phyloP scores from a whole-genome alignment of 2,888 invertebrate genomes.

The Pyrochroa serraticornis region DNA sequence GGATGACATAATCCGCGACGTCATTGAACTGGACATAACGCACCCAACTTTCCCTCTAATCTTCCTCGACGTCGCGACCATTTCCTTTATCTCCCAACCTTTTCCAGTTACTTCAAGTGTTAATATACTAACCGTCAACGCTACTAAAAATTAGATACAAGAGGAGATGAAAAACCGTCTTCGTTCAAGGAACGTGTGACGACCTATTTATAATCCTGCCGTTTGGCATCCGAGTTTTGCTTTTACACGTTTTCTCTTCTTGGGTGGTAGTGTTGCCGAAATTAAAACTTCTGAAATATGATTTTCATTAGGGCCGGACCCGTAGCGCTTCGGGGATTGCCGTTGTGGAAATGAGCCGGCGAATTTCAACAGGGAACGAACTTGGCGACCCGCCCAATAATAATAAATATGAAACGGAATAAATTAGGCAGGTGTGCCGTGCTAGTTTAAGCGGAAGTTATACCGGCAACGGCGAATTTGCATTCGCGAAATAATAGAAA shows the following conservation, averaged over 20 bases:
- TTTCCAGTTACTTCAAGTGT: conserved; percentile 10
- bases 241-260: too few species aligned
- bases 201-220: conserved; percentile 10
- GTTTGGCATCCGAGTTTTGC: too few species aligned
- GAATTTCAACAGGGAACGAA: conserved; percentile 14
- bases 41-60: conserved; percentile 36
- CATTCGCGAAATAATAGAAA: conserved; percentile 23
- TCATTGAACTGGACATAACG: conserved; percentile 44
- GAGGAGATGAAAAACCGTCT: neutral
- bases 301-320: conserved; percentile 24
- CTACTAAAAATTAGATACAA: conserved; percentile 15
- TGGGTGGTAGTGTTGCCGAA: conserved; percentile 4
- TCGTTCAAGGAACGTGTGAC: conserved; percentile 1
- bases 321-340: conserved; percentile 20
- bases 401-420: conserved; percentile 27
- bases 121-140: neutral
- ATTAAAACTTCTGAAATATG: conserved; percentile 26
- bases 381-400: conserved; percentile 21
- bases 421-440: conserved; percentile 36
- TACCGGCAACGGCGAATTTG: conserved; percentile 20
- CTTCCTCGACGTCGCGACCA: conserved; percentile 33
- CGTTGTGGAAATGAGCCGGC: conserved; percentile 17
- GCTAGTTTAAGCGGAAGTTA: conserved; percentile 19
- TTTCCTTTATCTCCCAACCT: conserved; percentile 26
- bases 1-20: conserved; percentile 41